These are phyloP conservation scores for Gymnocypris eckloni DNA, from an alignment of 2,797 vertebrate species.

Conservation along the genomic window DNA sequence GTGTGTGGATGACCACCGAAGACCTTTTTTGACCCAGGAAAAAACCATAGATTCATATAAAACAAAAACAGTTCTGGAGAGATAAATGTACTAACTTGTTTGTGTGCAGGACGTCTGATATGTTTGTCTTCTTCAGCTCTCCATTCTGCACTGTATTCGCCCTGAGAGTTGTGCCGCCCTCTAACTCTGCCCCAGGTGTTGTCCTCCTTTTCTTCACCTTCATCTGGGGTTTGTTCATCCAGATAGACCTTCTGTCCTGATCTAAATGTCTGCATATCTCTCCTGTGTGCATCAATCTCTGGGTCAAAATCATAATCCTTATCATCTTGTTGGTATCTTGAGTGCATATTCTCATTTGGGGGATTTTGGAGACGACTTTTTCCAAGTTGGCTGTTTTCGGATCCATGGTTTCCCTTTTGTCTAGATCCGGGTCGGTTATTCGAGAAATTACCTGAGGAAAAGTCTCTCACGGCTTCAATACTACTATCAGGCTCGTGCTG, in stretches of 20 bases:
- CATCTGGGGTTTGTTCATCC: slow-evolving; percentile 63
- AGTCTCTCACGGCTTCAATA: slow-evolving; percentile 59
- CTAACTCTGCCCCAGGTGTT: slow-evolving; percentile 57
- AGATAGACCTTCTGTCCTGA: slow-evolving; percentile 68
- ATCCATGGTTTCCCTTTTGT: slow-evolving; percentile 66
- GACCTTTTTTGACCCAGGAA: no score
- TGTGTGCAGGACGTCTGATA: slow-evolving; percentile 65
- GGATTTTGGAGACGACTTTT: slow-evolving; percentile 64
- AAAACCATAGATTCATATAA: background rate
- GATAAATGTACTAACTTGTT: slow-evolving; percentile 68
- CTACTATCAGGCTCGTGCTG: slow-evolving; percentile 63
- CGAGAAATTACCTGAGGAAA: slow-evolving; percentile 62
- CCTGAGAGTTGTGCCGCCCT: slow-evolving; percentile 63
- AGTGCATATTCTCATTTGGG: slow-evolving; percentile 56
- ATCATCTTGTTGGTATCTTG: slow-evolving; percentile 68
- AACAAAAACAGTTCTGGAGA: background rate
- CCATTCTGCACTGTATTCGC: slow-evolving; percentile 64
- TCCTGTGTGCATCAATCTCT: slow-evolving; percentile 60
- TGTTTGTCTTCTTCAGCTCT: slow-evolving; percentile 72
- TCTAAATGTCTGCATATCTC: slow-evolving; percentile 69
- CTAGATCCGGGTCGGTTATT: slow-evolving; percentile 66
- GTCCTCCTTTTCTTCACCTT: slow-evolving; percentile 58
- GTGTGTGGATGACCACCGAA: no score
- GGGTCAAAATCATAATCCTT: slow-evolving; percentile 50
- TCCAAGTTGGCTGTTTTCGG: slow-evolving; percentile 58